phyloP scores from a whole-genome alignment of 2,888 invertebrate species.

The Sipha maydis region DNA sequence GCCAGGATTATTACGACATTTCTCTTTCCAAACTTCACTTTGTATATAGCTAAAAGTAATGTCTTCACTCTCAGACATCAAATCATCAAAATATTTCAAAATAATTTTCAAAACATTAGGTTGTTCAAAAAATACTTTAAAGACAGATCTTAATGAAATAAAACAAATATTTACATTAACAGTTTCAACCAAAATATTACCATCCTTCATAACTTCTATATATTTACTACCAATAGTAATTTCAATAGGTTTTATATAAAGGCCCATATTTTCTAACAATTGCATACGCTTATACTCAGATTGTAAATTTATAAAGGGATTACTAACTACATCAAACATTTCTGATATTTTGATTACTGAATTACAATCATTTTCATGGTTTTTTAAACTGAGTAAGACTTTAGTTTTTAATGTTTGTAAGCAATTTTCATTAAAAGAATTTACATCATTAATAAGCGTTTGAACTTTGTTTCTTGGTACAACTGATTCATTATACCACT shows the following conservation, averaged over 20 bases:
- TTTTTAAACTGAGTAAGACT: background rate
- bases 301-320: background rate
- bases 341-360: background rate
- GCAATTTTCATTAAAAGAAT: background rate
- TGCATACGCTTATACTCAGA: background rate
- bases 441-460: background rate
- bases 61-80: too few relatives aligned
- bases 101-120: too few relatives aligned
- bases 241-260: background rate
- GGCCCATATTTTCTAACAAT: background rate
- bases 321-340: background rate
- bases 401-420: background rate
- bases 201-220: background rate
- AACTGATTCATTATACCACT: background rate
- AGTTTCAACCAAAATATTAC: background rate
- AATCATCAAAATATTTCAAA: too few relatives aligned
- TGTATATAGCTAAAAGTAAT: too few relatives aligned
- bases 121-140: too few relatives aligned
- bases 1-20: background rate
- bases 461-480: background rate
- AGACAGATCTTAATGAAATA: too few relatives aligned
- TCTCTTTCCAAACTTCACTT: too few relatives aligned
- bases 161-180: conserved; percentile 23
- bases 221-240: background rate
- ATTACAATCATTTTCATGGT: background rate